Evolutionary conservation across 1,140 invertebrate genomes (phyloP), one percentile per base, ranked within the genome.

Genomic region (Macrobrachium rosenbergii): DNA sequence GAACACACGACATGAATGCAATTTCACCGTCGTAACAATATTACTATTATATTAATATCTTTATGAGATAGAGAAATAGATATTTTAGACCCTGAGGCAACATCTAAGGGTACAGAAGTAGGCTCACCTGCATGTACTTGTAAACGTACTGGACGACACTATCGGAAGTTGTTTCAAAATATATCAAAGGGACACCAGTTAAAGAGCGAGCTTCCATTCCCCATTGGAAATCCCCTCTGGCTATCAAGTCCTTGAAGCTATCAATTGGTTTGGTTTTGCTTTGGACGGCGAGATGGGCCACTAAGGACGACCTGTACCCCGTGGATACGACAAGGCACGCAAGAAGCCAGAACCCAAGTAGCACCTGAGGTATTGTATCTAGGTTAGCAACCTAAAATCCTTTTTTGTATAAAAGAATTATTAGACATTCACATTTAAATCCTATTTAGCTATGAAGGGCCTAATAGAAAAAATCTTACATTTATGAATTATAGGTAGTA

Each of bases 281-380:
- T n/a, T 72, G 69, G 69, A 72, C 69, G 21, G 69, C 37, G 14
- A 72, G 37, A 17, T 72, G 69, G 21, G 69, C 69, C 14, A 72
- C 37, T 14, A 72, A n/a, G 11, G 69, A 28, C 3, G 69, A 72
- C 69, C 69, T 23, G 37, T 23, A 72, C 5, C 23, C 69, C 7
- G 69, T 43, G 23, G 69, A 28, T 7, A 23, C 37, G 23, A 72
- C 37, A 23, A 72, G 23, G 16, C 69, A 72, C 17, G 23, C 37
- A 0, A 72, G 8, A 14, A 72, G 23, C 69, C 69, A 72, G 23
- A 23, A 28, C 21, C 69, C 69, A 5, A 72, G 69, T n/a, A 72
- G 21, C 23, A 72, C 69, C 69, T 72, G 21, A n/a, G 10, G 12
- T 52, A 12, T 52, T 12, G 8, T 12, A 52, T 5, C 12, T 8